These are phyloP conservation scores for Tetramorium bicarinatum DNA, from an alignment of 2,888 invertebrate species.

Conservation along the genomic window DNA sequence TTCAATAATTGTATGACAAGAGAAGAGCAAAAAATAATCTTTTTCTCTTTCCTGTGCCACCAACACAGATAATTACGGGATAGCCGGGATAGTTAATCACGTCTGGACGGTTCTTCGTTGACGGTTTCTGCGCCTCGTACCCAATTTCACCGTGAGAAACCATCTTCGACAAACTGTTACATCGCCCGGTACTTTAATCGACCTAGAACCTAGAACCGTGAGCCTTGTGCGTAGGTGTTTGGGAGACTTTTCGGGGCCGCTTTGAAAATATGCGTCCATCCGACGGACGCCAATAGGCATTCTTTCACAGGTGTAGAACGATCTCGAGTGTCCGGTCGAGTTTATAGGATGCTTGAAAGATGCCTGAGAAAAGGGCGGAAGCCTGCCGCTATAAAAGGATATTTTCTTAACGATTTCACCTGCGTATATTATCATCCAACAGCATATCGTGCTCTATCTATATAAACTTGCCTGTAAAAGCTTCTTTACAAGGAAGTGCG, in stretches of 20 bases:
- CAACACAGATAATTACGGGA: conserved; percentile 45
- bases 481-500: background rate
- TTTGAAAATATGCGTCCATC: conserved; percentile 63
- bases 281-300: conserved; percentile 59
- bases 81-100: conserved; percentile 57
- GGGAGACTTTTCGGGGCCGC: conserved; percentile 53
- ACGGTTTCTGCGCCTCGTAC: conserved; percentile 6
- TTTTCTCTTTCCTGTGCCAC: conserved; percentile 15
- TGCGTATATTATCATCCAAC: conserved; percentile 32
- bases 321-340: conserved; percentile 56
- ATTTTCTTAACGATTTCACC: conserved; percentile 41
- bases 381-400: conserved; percentile 52
- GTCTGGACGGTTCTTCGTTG: conserved; percentile 26
- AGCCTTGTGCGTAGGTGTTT: conserved; percentile 70
- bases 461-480: background rate
- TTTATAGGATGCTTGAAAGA: conserved; percentile 37
- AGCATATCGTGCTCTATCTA: background rate
- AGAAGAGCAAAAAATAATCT: conserved; percentile 16
- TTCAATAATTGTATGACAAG: conserved; percentile 11
- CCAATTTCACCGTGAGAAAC: conserved; percentile 73
- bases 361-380: conserved; percentile 67
- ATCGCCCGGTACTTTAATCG: conserved; percentile 59
- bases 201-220: conserved; percentile 51
- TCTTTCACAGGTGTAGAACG: conserved; percentile 68
- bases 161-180: conserved; percentile 48